Base-by-base conservation (phyloP, 2,797 vertebrate genomes). In the Artibeus jamaicensis region DNA sequence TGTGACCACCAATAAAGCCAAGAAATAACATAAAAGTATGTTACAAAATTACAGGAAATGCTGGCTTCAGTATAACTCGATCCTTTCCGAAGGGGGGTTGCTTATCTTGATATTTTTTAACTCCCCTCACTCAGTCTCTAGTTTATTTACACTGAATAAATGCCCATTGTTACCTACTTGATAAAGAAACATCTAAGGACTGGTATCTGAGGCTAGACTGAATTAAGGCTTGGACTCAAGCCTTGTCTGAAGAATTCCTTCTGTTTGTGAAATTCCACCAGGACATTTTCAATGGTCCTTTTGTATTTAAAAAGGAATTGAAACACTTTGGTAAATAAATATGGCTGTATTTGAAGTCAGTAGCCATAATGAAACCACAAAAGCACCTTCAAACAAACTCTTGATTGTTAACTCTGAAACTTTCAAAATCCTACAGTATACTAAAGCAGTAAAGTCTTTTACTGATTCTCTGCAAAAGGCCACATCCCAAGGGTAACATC, bases 241-340 rank as follows among this genome's bases (percentile, higher is more conserved):
- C 89, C 94, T 95, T 78, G 74, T 89, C 93, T 96, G 59, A 94
- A 95, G 86, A 96, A 88, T 91, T 95, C 44, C 71, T 70, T 77
- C 18, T 94, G 78, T 71, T 88, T 94, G 84, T 93, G 62, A 94
- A 96, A 97, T 96, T 81, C 94, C 70, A 97, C 44, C 76, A 85
- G 92, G 73, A 59, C 44, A 96, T 93, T 96, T 88, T 97, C 89
- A 96, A 96, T 70, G 46, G 74, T 67, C 42, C 32, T 89, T 96
- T 94, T 97, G 93, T 96, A 96, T 85, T 92, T 87, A 79, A 91
- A 86, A 77, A 87, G 89, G 86, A 96, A 97, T 94, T 88, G 85
- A 96, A 95, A 95, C 78, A 85, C 32, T 79, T 86, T 78, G 29
- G 92, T 94, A 97, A 97, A 88, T 96, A 97, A 94, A 95, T 94